Conservation (phyloP, 2,113 vertebrate species). For the Atlantisia rogersi region DNA sequence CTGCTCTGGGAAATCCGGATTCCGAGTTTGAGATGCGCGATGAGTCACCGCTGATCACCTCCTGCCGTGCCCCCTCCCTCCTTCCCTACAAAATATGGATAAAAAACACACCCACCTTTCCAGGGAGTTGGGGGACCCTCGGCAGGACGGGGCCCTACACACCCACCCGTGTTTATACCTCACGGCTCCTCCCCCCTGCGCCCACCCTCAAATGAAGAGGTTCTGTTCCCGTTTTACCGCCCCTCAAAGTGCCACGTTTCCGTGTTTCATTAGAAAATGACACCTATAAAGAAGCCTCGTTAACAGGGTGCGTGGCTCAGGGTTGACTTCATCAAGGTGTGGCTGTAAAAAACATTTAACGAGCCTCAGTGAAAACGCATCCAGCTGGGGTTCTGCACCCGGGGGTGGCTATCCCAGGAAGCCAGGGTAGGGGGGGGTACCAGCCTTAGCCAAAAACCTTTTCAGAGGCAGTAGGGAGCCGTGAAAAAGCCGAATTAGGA, state of each 20-base stretch:
- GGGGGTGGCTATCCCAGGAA: not conserved
- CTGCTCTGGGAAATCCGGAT: not conserved
- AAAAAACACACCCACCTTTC: not conserved
- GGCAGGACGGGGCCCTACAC: not conserved
- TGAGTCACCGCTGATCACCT: not conserved
- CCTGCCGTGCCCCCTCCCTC: not conserved
- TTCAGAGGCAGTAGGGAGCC: not conserved
- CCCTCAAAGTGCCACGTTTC: not conserved
- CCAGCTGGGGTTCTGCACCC: not conserved
- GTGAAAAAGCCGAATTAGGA: not conserved
- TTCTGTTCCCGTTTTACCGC: not conserved
- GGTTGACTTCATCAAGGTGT: conserved; percentile 38
- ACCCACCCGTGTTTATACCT: not conserved
- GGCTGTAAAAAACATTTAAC: not conserved
- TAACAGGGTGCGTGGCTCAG: not conserved
- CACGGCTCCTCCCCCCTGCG: not conserved
- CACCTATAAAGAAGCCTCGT: not conserved
- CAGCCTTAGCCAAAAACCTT: not conserved
- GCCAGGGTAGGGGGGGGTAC: not conserved
- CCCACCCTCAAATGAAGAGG: not conserved
- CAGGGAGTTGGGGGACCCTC: accelerated
- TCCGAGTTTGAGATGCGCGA: not conserved
- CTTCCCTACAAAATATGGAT: not conserved
- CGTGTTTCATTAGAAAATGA: not conserved
- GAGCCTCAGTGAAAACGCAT: not conserved